phyloP scores from a whole-genome alignment of 2,113 vertebrate species.

The Bambusicola thoracicus region DNA sequence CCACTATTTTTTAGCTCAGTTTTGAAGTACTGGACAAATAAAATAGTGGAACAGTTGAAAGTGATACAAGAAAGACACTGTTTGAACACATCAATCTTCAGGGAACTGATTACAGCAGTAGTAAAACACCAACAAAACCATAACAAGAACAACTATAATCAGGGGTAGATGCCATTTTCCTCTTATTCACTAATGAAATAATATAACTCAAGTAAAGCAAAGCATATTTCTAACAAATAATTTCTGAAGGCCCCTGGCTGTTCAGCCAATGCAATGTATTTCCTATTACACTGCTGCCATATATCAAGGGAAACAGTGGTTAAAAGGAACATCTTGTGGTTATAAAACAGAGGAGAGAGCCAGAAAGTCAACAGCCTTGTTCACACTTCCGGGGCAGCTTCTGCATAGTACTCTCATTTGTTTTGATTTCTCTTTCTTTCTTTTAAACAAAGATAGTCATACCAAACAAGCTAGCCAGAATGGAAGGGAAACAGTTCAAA shows the following conservation, averaged over 20 bases:
- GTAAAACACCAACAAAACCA: not conserved
- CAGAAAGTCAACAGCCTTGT: not conserved
- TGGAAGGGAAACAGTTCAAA: constrained; percentile 22
- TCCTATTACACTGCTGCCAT: not conserved
- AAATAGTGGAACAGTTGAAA: not conserved
- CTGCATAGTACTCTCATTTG: not conserved
- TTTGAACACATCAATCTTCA: not conserved
- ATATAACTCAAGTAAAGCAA: not conserved
- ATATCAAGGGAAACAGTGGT: not conserved
- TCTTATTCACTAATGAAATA: not conserved
- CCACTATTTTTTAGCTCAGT: not conserved
- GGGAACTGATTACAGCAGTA: not conserved
- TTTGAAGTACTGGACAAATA: not conserved
- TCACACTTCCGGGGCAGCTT: not conserved
- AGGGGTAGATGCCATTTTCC: not conserved
- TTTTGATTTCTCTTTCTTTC: not conserved
- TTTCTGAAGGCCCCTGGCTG: not conserved
- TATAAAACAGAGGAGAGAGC: not conserved
- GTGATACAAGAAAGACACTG: not conserved
- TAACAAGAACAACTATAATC: not conserved
- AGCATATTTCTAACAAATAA: not conserved
- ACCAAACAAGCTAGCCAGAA: not conserved
- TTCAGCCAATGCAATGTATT: not conserved
- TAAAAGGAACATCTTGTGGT: not conserved
- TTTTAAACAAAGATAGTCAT: not conserved